A percentile compares a stretch with the other conserved stretches of the same genome.
These are phyloP conservation scores for Epinephelus moara DNA, from an alignment of 2,113 vertebrate species.

Conservation along the genomic window DNA sequence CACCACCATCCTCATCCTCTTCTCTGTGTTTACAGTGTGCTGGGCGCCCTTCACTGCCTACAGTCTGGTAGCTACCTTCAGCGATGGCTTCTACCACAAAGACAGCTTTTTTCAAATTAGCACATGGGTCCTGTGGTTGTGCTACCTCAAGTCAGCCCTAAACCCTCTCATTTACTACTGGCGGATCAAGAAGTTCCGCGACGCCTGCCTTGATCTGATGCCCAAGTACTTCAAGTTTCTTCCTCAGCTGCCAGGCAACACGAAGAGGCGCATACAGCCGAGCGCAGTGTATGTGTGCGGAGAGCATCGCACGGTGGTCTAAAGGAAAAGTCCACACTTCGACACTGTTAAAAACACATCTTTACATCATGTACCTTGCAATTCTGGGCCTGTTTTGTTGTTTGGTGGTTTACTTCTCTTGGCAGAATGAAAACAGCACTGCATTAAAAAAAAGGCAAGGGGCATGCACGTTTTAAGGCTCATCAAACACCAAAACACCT, in stretches of 20 bases:
- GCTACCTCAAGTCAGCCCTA: slow-evolving; percentile 99
- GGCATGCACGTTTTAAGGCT: not conserved
- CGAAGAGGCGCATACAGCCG: slow-evolving; percentile 92
- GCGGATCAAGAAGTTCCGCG: slow-evolving; percentile 99
- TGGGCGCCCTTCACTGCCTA: slow-evolving; percentile 96
- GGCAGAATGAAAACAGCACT: slow-evolving; percentile 33
- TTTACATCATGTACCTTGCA: not conserved
- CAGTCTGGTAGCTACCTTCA: slow-evolving; percentile 94
- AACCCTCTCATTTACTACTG: slow-evolving; percentile 99
- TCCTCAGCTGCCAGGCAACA: slow-evolving; percentile 92
- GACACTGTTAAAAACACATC: slow-evolving; percentile 14
- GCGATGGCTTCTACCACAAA: slow-evolving; percentile 91
- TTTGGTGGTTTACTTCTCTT: slow-evolving; percentile 24
- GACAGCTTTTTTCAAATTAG: slow-evolving; percentile 96
- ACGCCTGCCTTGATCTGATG: slow-evolving; percentile 96
- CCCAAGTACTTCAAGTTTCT: slow-evolving; percentile 96
- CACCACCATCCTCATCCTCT: slow-evolving; percentile 98
- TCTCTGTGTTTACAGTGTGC: slow-evolving; percentile 95
- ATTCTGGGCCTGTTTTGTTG: slow-evolving; percentile 1
- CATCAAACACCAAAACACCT: not conserved
- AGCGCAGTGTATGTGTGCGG: slow-evolving; percentile 96
- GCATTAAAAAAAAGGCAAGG: not conserved
- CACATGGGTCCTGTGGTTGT: slow-evolving; percentile 98
- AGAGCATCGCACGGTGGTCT: slow-evolving; percentile 94
- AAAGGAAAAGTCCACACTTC: not conserved